Conservation (phyloP, 1,140 invertebrate species). For the Scaptomyza graminum region DNA sequence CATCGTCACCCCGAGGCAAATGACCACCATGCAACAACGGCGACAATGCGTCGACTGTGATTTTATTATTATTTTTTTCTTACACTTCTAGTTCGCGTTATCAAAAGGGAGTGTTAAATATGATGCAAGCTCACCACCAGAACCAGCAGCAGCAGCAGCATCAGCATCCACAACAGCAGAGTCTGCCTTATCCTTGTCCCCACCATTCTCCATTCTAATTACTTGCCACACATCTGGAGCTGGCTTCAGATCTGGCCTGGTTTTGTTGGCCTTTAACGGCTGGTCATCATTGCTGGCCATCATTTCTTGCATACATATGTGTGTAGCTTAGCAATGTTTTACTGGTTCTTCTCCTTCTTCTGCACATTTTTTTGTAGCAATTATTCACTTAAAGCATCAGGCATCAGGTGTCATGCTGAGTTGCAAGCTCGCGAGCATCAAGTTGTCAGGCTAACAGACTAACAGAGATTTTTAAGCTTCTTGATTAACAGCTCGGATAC, state of each 20-base stretch:
- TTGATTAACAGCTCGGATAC: conserved; percentile 32
- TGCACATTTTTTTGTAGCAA: conserved; percentile 59
- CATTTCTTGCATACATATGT: conserved; percentile 20
- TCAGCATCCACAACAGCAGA: not conserved
- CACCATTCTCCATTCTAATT: conserved; percentile 44
- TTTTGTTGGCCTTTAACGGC: conserved; percentile 49
- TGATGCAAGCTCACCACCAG: conserved; percentile 59
- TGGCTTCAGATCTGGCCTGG: conserved; percentile 37
- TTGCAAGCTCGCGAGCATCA: conserved; percentile 66
- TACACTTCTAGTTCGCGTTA: conserved; percentile 56
- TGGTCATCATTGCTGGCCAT: conserved; percentile 49
- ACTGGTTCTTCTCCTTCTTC: conserved; percentile 37
- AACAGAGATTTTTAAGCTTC: conserved; percentile 12
- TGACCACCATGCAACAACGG: conserved; percentile 73
- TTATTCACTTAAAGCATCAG: conserved; percentile 82
- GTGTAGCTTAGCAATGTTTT: conserved; percentile 42
- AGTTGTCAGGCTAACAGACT: conserved; percentile 36
- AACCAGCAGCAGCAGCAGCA: conserved; percentile 7
- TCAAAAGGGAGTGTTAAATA: conserved; percentile 76
- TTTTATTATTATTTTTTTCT: conserved; percentile 7
- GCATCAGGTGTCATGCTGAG: conserved; percentile 74
- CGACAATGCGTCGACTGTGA: conserved; percentile 58
- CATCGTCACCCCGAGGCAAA: conserved; percentile 70
- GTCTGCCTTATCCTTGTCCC: not conserved
- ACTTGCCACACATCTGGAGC: conserved; percentile 44